phyloP scores from a whole-genome alignment of 2,888 invertebrate genomes.

The Agrotis exclamationis region DNA sequence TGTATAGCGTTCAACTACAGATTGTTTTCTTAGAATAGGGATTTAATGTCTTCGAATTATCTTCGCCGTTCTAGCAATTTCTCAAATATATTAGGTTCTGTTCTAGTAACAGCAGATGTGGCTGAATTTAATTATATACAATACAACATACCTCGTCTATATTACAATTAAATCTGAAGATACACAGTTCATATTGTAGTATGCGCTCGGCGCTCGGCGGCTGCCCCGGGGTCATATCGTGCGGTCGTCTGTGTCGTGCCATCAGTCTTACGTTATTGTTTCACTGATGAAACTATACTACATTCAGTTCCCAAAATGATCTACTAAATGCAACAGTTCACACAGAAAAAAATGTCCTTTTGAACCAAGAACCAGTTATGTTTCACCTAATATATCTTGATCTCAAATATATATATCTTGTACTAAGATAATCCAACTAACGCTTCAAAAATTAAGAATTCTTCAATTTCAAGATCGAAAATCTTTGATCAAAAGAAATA shows the following conservation, averaged over 20 bases:
- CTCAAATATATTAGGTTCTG: constrained; percentile 2
- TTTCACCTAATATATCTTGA: too few relatives aligned
- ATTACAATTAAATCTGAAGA: constrained; percentile 21
- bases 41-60: not conserved
- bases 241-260: not conserved
- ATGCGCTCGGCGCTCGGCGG: not conserved
- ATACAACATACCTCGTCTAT: not conserved
- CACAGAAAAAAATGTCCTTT: too few relatives aligned
- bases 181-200: not conserved
- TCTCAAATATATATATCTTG: too few relatives aligned
- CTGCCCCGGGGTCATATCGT: not conserved
- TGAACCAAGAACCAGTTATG: too few relatives aligned
- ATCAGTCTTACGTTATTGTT: constrained; percentile 5
- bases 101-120: constrained; percentile 18
- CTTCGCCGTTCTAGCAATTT: not conserved
- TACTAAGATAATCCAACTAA: too few relatives aligned
- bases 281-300: not conserved
- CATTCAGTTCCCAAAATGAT: not conserved
- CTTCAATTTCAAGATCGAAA: too few relatives aligned
- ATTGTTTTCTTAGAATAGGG: too few relatives aligned
- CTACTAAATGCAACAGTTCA: constrained; percentile 12
- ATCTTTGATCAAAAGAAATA: too few relatives aligned
- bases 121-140: constrained; percentile 5
- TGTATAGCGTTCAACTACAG: too few relatives aligned
- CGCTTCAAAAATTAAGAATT: too few relatives aligned